Evolutionary conservation across 2,797 vertebrate species (phyloP).

Genomic region (Philypnodon macrostomus): DNA sequence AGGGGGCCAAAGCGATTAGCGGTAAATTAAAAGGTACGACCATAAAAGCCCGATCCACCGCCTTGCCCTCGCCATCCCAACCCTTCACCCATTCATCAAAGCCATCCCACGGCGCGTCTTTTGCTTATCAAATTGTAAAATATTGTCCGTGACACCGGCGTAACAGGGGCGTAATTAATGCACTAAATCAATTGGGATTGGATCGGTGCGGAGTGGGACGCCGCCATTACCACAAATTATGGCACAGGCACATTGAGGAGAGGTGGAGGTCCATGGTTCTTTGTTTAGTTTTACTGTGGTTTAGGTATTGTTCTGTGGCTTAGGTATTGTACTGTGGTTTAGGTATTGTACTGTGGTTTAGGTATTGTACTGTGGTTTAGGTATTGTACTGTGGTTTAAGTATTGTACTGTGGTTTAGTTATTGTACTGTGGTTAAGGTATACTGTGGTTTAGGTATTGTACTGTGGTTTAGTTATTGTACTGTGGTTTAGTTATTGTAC

Average conservation of each 20-base stretch:
- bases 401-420: too few species aligned
- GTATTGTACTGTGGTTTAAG: too few species aligned
- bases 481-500: too few species aligned
- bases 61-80: too few species aligned
- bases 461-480: too few species aligned
- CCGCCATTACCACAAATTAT: conserved; percentile 71
- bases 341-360: too few species aligned
- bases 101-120: conserved; percentile 58
- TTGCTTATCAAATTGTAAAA: conserved; percentile 79
- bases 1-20: conserved; percentile 61
- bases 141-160: conserved; percentile 72
- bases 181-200: conserved; percentile 74
- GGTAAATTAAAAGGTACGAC: conserved; percentile 76
- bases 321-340: too few species aligned
- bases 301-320: too few species aligned
- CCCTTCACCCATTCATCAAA: conserved; percentile 70
- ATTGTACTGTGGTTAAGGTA: too few species aligned
- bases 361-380: too few species aligned
- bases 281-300: too few species aligned
- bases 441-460: too few species aligned
- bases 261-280: conserved; percentile 21
- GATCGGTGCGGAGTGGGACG: conserved; percentile 61
- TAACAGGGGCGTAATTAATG: conserved; percentile 73
- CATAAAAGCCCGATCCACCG: conserved; percentile 57
- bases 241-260: conserved; percentile 52